Evolutionary conservation across 2,797 vertebrate species (phyloP).

Genomic region (Sebastes hubbsi): DNA sequence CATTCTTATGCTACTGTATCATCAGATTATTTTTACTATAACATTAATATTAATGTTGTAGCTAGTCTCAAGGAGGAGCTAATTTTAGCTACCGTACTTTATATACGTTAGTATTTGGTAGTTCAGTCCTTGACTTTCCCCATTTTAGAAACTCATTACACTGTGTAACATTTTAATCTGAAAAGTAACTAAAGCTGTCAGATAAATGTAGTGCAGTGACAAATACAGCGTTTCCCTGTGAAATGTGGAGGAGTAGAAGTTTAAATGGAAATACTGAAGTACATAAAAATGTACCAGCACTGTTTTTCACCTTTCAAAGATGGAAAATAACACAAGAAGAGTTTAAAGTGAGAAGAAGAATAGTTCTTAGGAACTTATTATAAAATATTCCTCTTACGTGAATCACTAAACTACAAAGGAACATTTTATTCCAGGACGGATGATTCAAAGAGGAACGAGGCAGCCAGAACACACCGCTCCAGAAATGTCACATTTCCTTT

Average conservation of each 20-base stretch:
- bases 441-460: background rate
- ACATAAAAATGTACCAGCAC: too few species aligned
- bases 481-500: constrained; percentile 36
- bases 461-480: background rate
- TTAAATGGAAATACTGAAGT: background rate
- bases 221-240: fast-evolving
- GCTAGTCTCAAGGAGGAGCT: background rate
- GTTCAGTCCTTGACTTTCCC: background rate
- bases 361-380: background rate
- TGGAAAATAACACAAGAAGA: background rate
- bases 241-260: background rate
- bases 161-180: background rate
- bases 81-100: background rate
- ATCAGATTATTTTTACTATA: background rate
- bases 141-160: background rate
- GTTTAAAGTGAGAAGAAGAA: background rate
- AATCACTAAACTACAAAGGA: background rate
- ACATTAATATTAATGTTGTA: background rate
- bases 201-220: background rate
- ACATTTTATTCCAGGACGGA: constrained; percentile 3
- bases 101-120: background rate
- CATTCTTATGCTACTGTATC: background rate
- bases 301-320: background rate
- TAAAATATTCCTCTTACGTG: background rate
- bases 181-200: background rate